A percentile compares a stretch with the other conserved stretches of the same genome.
Evolutionary conservation across 2,113 vertebrate genomes (phyloP).

Genomic region (Oplegnathus fasciatus): DNA sequence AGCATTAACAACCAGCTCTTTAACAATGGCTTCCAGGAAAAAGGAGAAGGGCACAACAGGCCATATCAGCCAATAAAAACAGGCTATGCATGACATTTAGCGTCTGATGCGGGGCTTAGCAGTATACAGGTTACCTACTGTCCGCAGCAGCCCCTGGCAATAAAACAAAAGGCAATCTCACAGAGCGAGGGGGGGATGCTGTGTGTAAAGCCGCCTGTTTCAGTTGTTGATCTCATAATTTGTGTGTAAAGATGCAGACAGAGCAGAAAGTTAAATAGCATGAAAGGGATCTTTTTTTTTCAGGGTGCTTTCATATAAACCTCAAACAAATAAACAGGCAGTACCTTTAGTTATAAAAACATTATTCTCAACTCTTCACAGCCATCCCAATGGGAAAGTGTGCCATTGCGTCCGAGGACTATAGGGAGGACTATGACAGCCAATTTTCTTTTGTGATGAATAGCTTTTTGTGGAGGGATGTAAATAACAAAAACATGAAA

Average conservation of each 20-base stretch:
- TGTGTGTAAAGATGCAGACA: conserved; percentile 57
- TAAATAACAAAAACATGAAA: conserved; percentile 22
- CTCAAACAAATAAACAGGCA: conserved; percentile 32
- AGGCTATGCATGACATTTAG: conserved; percentile 87
- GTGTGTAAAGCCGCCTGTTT: conserved; percentile 71
- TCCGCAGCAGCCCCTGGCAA: conserved; percentile 71
- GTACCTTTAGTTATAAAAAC: conserved; percentile 33
- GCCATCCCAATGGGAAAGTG: not conserved
- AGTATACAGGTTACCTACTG: conserved; percentile 74
- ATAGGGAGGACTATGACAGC: not conserved
- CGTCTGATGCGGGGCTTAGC: conserved; percentile 73
- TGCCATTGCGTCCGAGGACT: not conserved
- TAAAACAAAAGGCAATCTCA: conserved; percentile 85
- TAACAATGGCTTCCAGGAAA: conserved; percentile 84
- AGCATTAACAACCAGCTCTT: conserved; percentile 86
- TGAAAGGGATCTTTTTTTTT: conserved; percentile 53
- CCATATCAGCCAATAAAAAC: conserved; percentile 86
- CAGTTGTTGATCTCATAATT: conserved; percentile 69
- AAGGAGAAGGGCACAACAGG: conserved; percentile 83
- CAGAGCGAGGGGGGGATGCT: conserved; percentile 46
- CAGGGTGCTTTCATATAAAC: conserved; percentile 58
- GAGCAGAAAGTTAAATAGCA: conserved; percentile 37
- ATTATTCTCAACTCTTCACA: conserved; percentile 23
- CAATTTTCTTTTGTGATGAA: conserved; percentile 26
- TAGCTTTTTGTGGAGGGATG: not conserved